Evolutionary conservation across 2,797 vertebrate species (phyloP).

Genomic region (Aldrovandia affinis): DNA sequence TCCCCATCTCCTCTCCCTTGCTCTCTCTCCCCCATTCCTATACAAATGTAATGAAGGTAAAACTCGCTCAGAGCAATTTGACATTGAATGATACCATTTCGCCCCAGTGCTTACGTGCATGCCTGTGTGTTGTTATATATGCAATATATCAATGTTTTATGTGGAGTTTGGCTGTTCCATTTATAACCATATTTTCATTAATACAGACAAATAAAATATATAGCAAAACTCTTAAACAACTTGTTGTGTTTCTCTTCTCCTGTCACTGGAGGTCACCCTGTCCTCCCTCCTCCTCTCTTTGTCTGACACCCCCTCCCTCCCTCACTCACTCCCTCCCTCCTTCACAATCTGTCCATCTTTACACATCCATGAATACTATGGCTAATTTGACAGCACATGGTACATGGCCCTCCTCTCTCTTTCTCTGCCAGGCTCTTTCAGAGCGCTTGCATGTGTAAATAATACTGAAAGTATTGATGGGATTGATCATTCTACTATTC

Average conservation of each 20-base stretch:
- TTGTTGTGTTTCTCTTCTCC: neutral
- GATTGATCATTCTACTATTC: neutral
- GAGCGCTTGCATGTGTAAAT: neutral
- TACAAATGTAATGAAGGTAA: slow-evolving; percentile 35
- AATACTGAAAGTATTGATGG: neutral
- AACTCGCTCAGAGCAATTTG: slow-evolving; percentile 35
- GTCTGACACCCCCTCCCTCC: too few relatives aligned
- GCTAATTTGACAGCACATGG: neutral
- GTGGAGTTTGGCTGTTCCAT: slow-evolving; percentile 44
- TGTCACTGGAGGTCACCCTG: neutral
- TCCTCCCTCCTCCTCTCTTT: neutral
- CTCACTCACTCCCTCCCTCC: neutral
- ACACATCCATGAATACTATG: slow-evolving; percentile 21
- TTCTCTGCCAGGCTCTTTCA: neutral
- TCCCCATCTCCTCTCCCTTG: slow-evolving; percentile 11
- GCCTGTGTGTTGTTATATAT: slow-evolving; percentile 49
- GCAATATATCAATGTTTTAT: slow-evolving; percentile 42
- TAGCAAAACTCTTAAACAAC: neutral
- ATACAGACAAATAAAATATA: slow-evolving; percentile 13
- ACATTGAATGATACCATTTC: slow-evolving; percentile 52
- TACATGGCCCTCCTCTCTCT: neutral
- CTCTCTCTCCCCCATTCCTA: slow-evolving; percentile 16
- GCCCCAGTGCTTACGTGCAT: slow-evolving; percentile 63
- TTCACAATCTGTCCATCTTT: neutral
- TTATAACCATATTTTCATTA: slow-evolving; percentile 46